Percentiles rank a stretch among this genome's conserved stretches.
These are phyloP conservation scores for Misgurnus mizolepis DNA, from an alignment of 2,113 vertebrate species.

Conservation along the genomic window DNA sequence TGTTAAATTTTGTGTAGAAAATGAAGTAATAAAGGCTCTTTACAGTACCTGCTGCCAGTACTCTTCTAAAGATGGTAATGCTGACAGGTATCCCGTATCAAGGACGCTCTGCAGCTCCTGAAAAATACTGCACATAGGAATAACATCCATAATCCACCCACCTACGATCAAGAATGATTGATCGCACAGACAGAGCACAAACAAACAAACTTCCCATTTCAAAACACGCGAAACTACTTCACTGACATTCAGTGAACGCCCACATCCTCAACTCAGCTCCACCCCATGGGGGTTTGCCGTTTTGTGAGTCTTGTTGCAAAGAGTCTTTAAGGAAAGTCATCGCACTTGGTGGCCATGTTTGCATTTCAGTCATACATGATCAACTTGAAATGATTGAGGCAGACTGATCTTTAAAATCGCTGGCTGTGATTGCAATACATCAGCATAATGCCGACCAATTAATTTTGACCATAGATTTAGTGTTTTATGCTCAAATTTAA, in stretches of 20 bases:
- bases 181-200: not conserved
- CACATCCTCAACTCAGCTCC: not conserved
- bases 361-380: no score
- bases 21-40: not conserved
- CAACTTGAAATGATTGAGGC: no score
- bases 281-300: not conserved
- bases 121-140: constrained; percentile 99
- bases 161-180: not conserved
- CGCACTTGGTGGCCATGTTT: no score
- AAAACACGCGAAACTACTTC: constrained; percentile 13
- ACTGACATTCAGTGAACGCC: not conserved
- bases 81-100: constrained; percentile 98
- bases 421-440: no score
- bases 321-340: no score
- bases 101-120: constrained; percentile 98
- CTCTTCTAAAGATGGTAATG: constrained; percentile 95
- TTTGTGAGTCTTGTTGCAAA: not conserved
- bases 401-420: no score
- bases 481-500: no score
- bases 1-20: no score
- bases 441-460: no score
- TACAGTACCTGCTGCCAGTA: constrained; percentile 97
- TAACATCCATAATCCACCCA: constrained; percentile 87
- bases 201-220: not conserved
- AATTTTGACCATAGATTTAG: no score